Conservation (phyloP, 2,797 vertebrate genomes). For the Aythya fuligula region DNA sequence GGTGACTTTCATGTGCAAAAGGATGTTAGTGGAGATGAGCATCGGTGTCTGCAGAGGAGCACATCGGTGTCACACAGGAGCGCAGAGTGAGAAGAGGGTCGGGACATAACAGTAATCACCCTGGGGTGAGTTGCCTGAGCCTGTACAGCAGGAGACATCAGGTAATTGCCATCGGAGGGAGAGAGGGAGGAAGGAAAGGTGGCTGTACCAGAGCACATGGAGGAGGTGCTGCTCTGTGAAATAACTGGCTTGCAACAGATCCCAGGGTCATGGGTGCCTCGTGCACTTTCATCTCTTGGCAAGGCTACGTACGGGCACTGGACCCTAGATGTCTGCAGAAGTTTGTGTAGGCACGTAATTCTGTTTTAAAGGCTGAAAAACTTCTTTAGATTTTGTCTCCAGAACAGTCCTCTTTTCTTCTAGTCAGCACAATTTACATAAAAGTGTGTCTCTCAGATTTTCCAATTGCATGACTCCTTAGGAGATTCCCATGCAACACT, state of each 20-base stretch:
- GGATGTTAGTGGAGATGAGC: background rate
- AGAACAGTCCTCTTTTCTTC: no score
- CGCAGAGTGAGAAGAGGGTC: background rate
- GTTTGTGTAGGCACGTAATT: no score
- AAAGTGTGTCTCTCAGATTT: no score
- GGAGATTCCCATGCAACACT: no score
- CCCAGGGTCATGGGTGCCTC: background rate
- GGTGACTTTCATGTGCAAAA: background rate
- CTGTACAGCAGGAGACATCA: background rate
- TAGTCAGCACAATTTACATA: no score
- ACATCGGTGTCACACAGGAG: background rate
- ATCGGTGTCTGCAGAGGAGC: background rate
- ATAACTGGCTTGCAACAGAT: background rate
- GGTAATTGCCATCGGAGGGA: background rate
- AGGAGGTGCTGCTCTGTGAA: background rate
- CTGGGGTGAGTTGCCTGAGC: background rate
- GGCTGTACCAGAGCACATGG: background rate
- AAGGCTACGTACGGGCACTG: no score
- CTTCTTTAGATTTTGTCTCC: no score
- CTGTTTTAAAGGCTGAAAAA: no score
- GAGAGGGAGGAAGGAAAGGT: background rate
- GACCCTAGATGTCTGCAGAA: no score
- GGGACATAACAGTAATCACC: fast-evolving
- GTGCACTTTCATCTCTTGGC: background rate
- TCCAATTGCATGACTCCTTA: no score